These are phyloP conservation scores for Eriosoma lanigerum DNA, from an alignment of 1,140 invertebrate genomes.

Conservation along the genomic window DNA sequence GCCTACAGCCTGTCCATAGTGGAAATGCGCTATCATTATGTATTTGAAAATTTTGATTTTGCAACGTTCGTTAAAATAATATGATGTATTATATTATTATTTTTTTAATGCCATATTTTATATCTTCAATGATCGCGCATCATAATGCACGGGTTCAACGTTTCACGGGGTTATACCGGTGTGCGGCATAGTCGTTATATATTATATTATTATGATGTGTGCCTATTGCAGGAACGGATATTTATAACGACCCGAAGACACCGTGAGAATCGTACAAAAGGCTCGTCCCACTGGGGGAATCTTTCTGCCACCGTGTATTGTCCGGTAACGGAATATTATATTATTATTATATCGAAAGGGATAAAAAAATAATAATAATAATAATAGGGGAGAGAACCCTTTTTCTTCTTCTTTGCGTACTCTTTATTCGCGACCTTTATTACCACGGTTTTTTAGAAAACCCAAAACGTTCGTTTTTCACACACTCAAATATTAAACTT, in stretches of 20 bases:
- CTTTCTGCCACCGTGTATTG: constrained; percentile 18
- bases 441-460: background rate
- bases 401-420: background rate
- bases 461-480: background rate
- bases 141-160: constrained; percentile 39
- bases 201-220: too few species aligned
- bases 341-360: constrained; percentile 30
- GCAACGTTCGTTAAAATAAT: constrained; percentile 19
- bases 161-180: constrained; percentile 35
- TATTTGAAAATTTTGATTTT: constrained; percentile 26
- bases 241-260: constrained; percentile 44
- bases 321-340: constrained; percentile 45
- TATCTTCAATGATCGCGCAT: background rate
- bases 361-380: constrained; percentile 38
- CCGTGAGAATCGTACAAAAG: constrained; percentile 44
- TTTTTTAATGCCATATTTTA: background rate
- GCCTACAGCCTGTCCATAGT: too few species aligned
- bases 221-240: constrained; percentile 33
- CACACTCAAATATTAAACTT: background rate
- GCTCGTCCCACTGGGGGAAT: constrained; percentile 49
- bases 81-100: background rate
- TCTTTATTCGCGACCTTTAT: background rate
- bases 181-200: constrained; percentile 14
- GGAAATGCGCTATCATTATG: too few species aligned
- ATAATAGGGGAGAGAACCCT: constrained; percentile 49